phyloP scores from a whole-genome alignment of 2,888 invertebrate species.

The Pardosa pseudoannulata region DNA sequence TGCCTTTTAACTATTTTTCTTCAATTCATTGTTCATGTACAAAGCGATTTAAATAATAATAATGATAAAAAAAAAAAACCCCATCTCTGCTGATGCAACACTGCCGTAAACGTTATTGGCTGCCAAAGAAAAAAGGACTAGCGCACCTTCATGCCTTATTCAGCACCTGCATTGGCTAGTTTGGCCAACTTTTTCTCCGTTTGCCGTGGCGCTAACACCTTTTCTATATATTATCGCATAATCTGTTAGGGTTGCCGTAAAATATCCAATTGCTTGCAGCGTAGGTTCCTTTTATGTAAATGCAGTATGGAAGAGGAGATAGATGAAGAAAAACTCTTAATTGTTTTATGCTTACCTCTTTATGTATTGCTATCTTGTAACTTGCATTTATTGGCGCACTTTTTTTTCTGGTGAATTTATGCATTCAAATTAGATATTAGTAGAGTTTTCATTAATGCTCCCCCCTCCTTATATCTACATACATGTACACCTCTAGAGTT shows the following conservation, averaged over 20 bases:
- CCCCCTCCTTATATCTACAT: background rate
- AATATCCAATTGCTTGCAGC: slow-evolving; percentile 16
- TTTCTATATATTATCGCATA: background rate
- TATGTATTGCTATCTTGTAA: slow-evolving; percentile 25
- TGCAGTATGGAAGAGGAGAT: background rate
- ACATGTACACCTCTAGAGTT: background rate
- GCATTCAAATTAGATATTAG: background rate
- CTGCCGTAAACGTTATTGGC: no score
- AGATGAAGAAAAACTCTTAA: no score
- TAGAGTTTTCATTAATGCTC: no score
- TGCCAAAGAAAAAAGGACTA: no score
- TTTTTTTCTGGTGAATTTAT: background rate
- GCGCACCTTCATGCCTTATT: background rate
- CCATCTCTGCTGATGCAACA: no score
- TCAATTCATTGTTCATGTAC: no score
- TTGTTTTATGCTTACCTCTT: slow-evolving; percentile 21
- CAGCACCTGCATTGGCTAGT: background rate
- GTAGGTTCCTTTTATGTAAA: slow-evolving; percentile 7
- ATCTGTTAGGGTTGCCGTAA: slow-evolving; percentile 6
- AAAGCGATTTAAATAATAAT: no score
- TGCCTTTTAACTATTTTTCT: no score
- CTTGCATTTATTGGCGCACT: slow-evolving; percentile 9
- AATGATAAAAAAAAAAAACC: no score
- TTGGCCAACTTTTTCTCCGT: background rate
- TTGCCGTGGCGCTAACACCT: background rate